These are phyloP conservation scores for Phainopepla nitens DNA, from an alignment of 2,113 vertebrate genomes.

Conservation along the genomic window DNA sequence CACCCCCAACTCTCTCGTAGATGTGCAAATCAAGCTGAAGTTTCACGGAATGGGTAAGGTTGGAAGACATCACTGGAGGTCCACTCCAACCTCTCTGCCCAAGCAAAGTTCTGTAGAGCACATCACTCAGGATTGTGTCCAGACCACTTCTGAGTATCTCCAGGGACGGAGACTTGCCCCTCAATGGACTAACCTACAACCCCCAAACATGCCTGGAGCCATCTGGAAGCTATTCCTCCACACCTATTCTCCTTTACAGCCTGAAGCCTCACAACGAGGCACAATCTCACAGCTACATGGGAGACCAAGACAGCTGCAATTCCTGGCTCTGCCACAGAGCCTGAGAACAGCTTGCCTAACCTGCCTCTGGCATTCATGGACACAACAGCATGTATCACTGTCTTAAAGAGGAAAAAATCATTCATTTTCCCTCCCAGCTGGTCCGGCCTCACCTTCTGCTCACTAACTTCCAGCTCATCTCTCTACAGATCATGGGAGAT, in stretches of 20 bases:
- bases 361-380: background rate
- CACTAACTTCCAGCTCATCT: background rate
- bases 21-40: background rate
- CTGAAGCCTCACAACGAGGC: background rate
- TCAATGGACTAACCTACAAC: background rate
- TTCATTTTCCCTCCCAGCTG: background rate
- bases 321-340: background rate
- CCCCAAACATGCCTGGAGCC: background rate
- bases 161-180: background rate
- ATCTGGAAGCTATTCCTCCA: background rate
- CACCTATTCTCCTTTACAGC: background rate
- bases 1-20: background rate
- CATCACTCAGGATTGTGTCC: background rate
- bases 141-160: background rate
- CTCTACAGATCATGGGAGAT: background rate
- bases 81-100: background rate
- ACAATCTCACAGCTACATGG: background rate
- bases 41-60: background rate
- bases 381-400: fast-evolving
- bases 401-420: background rate
- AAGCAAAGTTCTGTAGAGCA: background rate
- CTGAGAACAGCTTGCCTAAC: background rate
- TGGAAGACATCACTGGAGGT: background rate
- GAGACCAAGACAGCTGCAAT: background rate
- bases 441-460: background rate